Percentiles rank a stretch among this genome's conserved stretches.
phyloP scores from a whole-genome alignment of 53 echinoderm and acorn worm genomes.

The Mesocentrotus franciscanus region DNA sequence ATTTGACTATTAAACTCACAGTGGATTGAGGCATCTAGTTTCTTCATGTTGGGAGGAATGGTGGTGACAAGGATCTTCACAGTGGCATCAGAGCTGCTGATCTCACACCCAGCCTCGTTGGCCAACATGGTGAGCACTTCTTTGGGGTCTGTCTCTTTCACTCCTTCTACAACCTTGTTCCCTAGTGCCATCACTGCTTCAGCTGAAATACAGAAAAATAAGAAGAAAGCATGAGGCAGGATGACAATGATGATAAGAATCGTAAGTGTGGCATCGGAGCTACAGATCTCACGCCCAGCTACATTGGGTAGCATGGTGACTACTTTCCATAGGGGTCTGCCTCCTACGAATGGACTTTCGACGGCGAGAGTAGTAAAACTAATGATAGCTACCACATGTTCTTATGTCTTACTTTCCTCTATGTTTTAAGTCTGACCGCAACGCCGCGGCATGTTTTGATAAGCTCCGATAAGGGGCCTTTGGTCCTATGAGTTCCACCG shows the following conservation, averaged over 20 bases:
- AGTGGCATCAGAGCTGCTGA: constrained; percentile 91
- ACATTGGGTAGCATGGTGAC: constrained; percentile 85
- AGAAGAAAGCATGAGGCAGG: constrained; percentile 71
- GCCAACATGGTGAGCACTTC: constrained; percentile 91
- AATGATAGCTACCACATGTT: too few species aligned
- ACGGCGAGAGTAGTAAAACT: too few species aligned
- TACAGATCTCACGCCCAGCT: constrained; percentile 88
- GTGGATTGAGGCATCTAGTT: constrained; percentile 92
- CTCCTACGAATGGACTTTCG: too few species aligned
- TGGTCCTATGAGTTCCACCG: too few species aligned
- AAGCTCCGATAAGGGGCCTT: too few species aligned
- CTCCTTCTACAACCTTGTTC: constrained; percentile 89
- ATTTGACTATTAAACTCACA: constrained; percentile 70
- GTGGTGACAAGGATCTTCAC: constrained; percentile 94
- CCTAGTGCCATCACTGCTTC: constrained; percentile 85
- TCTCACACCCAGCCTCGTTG: constrained; percentile 91
- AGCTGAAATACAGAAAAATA: constrained; percentile 65
- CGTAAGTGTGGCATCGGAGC: constrained; percentile 85
- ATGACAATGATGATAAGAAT: constrained; percentile 87
- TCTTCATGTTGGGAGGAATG: constrained; percentile 95
- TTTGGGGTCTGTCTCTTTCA: constrained; percentile 91
- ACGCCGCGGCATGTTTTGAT: too few species aligned
- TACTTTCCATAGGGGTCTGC: constrained; percentile 87
- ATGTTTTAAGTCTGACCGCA: too few species aligned
- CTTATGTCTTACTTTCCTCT: too few species aligned